Conservation (phyloP, 2,888 invertebrate genomes). For the Craniophora ligustri region DNA sequence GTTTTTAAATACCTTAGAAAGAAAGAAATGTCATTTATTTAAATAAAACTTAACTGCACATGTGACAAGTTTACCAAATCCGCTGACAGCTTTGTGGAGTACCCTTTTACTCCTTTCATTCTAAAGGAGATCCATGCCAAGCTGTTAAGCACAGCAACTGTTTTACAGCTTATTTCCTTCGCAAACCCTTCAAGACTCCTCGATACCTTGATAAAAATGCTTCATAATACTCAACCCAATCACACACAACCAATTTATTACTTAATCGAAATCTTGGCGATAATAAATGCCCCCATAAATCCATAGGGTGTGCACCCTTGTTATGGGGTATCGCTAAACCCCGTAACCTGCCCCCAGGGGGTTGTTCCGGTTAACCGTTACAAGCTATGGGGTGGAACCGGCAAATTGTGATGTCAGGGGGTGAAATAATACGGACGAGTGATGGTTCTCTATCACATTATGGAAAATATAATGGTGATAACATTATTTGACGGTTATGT, state of each 20-base stretch:
- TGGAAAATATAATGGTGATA: slow-evolving; percentile 24
- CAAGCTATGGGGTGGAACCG: slow-evolving; percentile 47
- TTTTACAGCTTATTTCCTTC: too few species aligned
- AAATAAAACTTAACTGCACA: too few species aligned
- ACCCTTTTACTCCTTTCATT: too few species aligned
- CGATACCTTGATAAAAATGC: slow-evolving; percentile 6
- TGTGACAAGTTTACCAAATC: too few species aligned
- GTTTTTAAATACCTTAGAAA: too few species aligned
- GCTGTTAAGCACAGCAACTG: too few species aligned
- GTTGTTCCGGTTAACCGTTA: slow-evolving; percentile 56
- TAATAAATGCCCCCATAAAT: slow-evolving; percentile 44
- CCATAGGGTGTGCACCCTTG: slow-evolving; percentile 44
- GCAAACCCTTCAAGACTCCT: too few species aligned
- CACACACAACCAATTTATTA: slow-evolving; percentile 42
- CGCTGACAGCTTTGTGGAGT: too few species aligned
- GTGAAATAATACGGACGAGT: slow-evolving; percentile 22
- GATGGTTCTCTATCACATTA: slow-evolving; percentile 7
- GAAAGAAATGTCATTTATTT: too few species aligned
- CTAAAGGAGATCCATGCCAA: too few species aligned
- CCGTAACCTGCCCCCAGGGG: slow-evolving; percentile 51
- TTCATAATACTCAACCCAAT: slow-evolving; percentile 9
- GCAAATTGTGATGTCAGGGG: slow-evolving; percentile 32
- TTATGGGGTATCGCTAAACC: slow-evolving; percentile 36
- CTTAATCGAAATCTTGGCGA: slow-evolving; percentile 51
- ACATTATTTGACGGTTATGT: slow-evolving; percentile 13